phyloP scores from a whole-genome alignment of 2,888 invertebrate species.

The Rhagonycha fulva region DNA sequence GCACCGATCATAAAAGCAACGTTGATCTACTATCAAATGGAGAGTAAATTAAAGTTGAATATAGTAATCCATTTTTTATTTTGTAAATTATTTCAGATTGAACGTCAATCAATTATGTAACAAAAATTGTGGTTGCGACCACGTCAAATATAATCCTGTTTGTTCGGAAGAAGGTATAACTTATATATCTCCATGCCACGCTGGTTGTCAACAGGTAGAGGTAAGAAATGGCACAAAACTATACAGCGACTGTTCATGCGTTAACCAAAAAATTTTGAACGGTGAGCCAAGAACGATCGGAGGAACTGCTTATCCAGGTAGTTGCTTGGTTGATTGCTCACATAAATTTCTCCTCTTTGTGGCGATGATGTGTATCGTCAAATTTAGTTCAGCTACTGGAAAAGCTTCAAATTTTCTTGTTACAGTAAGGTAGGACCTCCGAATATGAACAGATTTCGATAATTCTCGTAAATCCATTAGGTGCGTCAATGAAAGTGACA shows the following conservation, averaged over 20 bases:
- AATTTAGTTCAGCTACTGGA: slow-evolving; percentile 64
- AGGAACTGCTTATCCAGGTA: slow-evolving; percentile 57
- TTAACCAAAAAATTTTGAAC: background rate
- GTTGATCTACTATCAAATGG: slow-evolving; percentile 52
- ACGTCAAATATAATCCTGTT: slow-evolving; percentile 74
- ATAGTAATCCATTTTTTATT: background rate
- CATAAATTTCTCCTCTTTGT: slow-evolving; percentile 61
- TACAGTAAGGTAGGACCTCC: slow-evolving; percentile 57
- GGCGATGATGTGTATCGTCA: slow-evolving; percentile 60
- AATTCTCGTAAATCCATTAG: slow-evolving; percentile 45
- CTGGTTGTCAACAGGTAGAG: slow-evolving; percentile 65
- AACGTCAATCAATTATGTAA: slow-evolving; percentile 62
- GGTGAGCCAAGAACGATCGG: slow-evolving; percentile 4
- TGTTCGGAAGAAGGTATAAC: slow-evolving; percentile 69
- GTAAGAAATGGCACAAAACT: slow-evolving; percentile 56
- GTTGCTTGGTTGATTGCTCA: slow-evolving; percentile 63
- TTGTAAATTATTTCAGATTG: slow-evolving; percentile 43
- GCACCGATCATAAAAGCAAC: slow-evolving; percentile 63
- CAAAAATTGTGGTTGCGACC: slow-evolving; percentile 68
- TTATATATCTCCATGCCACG: slow-evolving; percentile 80
- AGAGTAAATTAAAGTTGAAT: slow-evolving; percentile 44
- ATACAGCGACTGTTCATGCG: slow-evolving; percentile 58
- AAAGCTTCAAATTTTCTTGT: slow-evolving; percentile 66
- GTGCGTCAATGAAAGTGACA: slow-evolving; percentile 74
- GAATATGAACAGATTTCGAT: background rate